Evolutionary conservation across 2,113 vertebrate species (phyloP).

Genomic region (Cynopterus brachyotis): DNA sequence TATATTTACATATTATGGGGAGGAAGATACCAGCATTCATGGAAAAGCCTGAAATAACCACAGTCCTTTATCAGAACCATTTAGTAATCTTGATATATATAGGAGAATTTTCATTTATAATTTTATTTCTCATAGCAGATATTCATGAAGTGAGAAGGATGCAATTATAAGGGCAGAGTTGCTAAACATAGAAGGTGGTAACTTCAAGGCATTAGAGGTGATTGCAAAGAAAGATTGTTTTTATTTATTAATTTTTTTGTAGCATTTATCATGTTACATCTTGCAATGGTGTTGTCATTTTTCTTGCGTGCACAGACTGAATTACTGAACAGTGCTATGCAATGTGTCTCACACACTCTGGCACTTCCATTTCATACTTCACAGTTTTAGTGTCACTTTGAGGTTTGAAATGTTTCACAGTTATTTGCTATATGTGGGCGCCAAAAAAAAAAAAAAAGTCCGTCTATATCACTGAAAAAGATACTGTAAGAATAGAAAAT

Average conservation of each 20-base stretch:
- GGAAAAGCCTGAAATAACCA: background rate
- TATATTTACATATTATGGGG: background rate
- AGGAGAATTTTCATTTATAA: background rate
- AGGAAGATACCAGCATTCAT: background rate
- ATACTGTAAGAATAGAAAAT: slow-evolving; percentile 56
- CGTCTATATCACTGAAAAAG: slow-evolving; percentile 61
- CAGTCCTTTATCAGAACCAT: background rate
- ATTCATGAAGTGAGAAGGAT: background rate
- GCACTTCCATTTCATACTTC: slow-evolving; percentile 76
- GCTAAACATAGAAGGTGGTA: background rate
- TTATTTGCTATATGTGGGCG: slow-evolving; percentile 75
- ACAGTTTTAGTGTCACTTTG: slow-evolving; percentile 75
- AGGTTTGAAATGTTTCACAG: slow-evolving; percentile 77
- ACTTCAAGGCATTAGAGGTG: background rate
- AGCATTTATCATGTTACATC: background rate
- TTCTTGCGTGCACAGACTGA: background rate
- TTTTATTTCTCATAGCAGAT: background rate
- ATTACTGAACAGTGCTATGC: slow-evolving; percentile 24
- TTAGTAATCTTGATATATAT: background rate
- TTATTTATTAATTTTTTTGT: background rate
- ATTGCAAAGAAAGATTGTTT: background rate
- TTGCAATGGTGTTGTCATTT: background rate
- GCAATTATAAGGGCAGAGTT: background rate
- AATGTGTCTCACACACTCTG: slow-evolving; percentile 58
- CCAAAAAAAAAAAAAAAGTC: slow-evolving; percentile 63